These are phyloP conservation scores for Polypedilum pembai DNA, from an alignment of 1,140 invertebrate species.

Conservation along the genomic window DNA sequence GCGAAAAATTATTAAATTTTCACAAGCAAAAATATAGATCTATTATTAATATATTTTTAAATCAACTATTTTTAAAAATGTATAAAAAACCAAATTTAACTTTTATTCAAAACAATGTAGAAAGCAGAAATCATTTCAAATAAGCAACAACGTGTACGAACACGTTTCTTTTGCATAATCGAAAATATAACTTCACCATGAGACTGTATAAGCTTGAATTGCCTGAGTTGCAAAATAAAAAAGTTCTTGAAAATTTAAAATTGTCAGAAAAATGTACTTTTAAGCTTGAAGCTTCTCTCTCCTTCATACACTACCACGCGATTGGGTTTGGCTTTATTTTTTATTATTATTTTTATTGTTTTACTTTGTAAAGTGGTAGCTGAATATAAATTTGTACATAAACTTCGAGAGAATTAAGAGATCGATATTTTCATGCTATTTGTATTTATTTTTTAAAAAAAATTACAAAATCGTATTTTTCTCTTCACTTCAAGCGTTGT, in stretches of 20 bases:
- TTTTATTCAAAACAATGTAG: too few species aligned
- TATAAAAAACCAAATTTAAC: too few species aligned
- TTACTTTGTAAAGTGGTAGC: too few species aligned
- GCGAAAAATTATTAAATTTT: too few species aligned
- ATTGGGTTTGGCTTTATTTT: background rate
- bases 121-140: background rate
- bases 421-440: slow-evolving; percentile 7
- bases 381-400: too few species aligned
- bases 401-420: background rate
- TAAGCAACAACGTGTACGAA: background rate
- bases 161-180: slow-evolving; percentile 12
- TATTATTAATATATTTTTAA: too few species aligned
- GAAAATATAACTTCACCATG: background rate
- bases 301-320: background rate
- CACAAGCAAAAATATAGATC: too few species aligned
- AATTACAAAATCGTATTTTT: background rate
- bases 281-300: background rate
- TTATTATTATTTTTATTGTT: too few species aligned
- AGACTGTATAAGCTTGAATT: background rate
- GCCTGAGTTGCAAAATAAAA: background rate
- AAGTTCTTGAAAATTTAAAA: slow-evolving; percentile 14
- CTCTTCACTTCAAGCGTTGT: background rate
- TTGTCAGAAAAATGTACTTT: background rate
- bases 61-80: too few species aligned
- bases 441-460: background rate